These are phyloP conservation scores for Oncorhynchus clarkii DNA, from an alignment of 2,113 vertebrate genomes.

Conservation along the genomic window DNA sequence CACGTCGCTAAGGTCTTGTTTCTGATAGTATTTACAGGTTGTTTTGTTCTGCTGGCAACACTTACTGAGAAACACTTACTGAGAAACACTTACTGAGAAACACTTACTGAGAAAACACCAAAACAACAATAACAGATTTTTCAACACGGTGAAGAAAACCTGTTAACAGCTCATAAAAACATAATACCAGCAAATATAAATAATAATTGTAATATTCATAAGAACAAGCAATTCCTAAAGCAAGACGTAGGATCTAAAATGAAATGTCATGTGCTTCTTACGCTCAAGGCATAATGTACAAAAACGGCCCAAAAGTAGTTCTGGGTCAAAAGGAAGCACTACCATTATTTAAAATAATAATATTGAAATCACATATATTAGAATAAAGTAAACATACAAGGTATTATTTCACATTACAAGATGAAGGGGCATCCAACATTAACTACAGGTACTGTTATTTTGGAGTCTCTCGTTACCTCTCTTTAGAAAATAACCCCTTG, in stretches of 20 bases:
- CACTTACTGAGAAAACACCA: slow-evolving; percentile 32
- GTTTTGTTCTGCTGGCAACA: slow-evolving; percentile 23
- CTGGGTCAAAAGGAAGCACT: neutral
- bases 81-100: too few relatives aligned
- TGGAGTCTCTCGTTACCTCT: neutral
- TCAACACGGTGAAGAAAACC: slow-evolving; percentile 31
- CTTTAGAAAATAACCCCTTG: neutral
- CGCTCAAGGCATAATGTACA: slow-evolving; percentile 37
- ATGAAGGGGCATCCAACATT: slow-evolving; percentile 11
- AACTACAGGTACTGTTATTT: slow-evolving; percentile 10
- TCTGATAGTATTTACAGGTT: slow-evolving; percentile 42
- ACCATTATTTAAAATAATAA: neutral
- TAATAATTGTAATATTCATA: slow-evolving; percentile 56
- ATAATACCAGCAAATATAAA: slow-evolving; percentile 65
- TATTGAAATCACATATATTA: slow-evolving; percentile 16
- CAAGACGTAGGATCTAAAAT: slow-evolving; percentile 28
- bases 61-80: slow-evolving; percentile 33
- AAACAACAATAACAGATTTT: slow-evolving; percentile 31
- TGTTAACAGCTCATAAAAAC: slow-evolving; percentile 37
- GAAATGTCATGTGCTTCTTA: slow-evolving; percentile 18
- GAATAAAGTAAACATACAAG: slow-evolving; percentile 20
- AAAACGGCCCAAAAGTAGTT: slow-evolving; percentile 30
- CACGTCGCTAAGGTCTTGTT: slow-evolving; percentile 44
- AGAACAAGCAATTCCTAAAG: slow-evolving; percentile 36
- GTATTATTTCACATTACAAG: slow-evolving; percentile 20